phyloP scores from a whole-genome alignment of 2,888 invertebrate species.

The Protodeltote pygarga region DNA sequence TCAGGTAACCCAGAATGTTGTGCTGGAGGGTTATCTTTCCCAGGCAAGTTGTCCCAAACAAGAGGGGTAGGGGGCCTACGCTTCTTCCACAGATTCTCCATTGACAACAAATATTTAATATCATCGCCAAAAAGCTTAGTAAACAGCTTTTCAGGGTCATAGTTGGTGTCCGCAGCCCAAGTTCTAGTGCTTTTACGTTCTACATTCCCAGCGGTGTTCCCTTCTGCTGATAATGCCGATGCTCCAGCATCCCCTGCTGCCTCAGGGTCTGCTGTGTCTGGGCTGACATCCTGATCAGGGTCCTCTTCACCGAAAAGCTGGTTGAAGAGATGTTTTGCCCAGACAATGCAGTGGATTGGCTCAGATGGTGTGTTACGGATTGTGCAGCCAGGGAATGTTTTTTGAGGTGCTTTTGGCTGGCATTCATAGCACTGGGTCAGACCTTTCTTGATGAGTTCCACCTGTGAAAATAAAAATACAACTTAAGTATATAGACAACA shows the following conservation, averaged over 20 bases:
- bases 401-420: constrained; percentile 95
- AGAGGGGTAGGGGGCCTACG: constrained; percentile 94
- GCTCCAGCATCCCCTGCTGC: constrained; percentile 91
- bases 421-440: constrained; percentile 99
- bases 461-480: constrained; percentile 68
- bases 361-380: constrained; percentile 99
- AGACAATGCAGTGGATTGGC: constrained; percentile 99
- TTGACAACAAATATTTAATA: constrained; percentile 96
- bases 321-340: constrained; percentile 99
- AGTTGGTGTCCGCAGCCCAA: constrained; percentile 95
- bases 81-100: constrained; percentile 98
- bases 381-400: constrained; percentile 98
- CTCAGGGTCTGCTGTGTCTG: constrained; percentile 98
- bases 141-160: constrained; percentile 95
- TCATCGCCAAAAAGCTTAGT: constrained; percentile 98
- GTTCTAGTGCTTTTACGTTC: constrained; percentile 91
- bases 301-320: constrained; percentile 99
- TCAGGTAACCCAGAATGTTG: constrained; percentile 88
- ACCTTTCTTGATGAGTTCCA: constrained; percentile 94
- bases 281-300: constrained; percentile 98
- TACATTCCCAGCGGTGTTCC: constrained; percentile 82
- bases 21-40: constrained; percentile 79
- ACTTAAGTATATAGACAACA: background rate
- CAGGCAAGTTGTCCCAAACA: constrained; percentile 89
- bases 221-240: constrained; percentile 83